Percentiles rank a stretch among this genome's conserved stretches.
These are phyloP conservation scores for Hypomesus transpacificus DNA, from an alignment of 2,113 vertebrate species.

Conservation along the genomic window DNA sequence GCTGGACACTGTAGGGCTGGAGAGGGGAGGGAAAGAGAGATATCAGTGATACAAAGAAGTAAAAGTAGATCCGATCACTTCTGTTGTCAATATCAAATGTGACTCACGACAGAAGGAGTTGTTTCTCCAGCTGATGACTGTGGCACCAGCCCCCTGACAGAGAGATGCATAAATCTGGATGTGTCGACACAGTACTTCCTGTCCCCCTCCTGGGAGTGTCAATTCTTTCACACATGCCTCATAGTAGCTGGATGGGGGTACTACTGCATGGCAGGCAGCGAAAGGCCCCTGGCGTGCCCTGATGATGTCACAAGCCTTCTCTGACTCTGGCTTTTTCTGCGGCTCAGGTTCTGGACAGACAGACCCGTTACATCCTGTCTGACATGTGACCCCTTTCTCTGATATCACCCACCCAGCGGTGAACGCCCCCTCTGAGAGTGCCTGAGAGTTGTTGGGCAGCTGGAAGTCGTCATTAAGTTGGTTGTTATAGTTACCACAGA, in stretches of 20 bases:
- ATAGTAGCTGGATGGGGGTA: conserved; percentile 22
- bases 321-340: neutral
- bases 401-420: conserved; percentile 41
- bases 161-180: conserved; percentile 56
- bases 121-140: conserved; percentile 53
- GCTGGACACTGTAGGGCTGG: conserved; percentile 55
- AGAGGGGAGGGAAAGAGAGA: neutral
- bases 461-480: conserved; percentile 47
- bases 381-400: conserved; percentile 1
- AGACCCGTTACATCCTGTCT: conserved; percentile 29
- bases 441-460: conserved; percentile 27
- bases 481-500: conserved; percentile 62
- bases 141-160: conserved; percentile 51
- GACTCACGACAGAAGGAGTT: conserved; percentile 66
- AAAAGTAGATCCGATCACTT: neutral
- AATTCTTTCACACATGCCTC: conserved; percentile 33
- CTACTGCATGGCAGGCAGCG: conserved; percentile 22
- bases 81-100: neutral
- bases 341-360: conserved; percentile 19
- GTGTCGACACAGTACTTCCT: conserved; percentile 50
- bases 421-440: conserved; percentile 19
- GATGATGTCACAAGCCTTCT: conserved; percentile 37
- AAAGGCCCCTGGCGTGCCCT: neutral
- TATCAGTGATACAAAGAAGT: neutral
- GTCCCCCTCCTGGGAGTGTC: neutral